These are phyloP conservation scores for Cremastinae sp. DNA, from an alignment of 2,888 invertebrate genomes.

Conservation along the genomic window DNA sequence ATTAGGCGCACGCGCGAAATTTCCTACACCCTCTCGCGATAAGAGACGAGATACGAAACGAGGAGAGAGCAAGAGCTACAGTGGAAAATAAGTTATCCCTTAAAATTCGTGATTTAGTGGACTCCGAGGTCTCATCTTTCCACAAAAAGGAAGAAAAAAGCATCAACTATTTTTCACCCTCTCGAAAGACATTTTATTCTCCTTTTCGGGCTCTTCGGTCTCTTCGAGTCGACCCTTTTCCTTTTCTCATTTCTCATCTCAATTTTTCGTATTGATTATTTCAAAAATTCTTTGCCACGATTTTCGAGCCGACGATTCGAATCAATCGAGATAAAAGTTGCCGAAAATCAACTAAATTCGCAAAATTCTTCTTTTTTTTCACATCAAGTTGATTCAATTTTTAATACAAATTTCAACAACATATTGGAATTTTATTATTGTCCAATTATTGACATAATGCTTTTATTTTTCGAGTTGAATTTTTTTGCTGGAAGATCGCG, in stretches of 20 bases:
- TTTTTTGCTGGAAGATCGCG: no score
- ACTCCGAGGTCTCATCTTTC: slow-evolving; percentile 1
- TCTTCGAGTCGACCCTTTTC: no score
- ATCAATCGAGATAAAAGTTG: no score
- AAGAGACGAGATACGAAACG: background rate
- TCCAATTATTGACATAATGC: no score
- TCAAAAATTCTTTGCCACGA: no score
- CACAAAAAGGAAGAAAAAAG: background rate
- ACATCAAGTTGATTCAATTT: background rate
- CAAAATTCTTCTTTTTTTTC: background rate
- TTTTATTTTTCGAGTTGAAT: no score
- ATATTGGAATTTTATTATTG: no score
- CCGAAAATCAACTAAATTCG: background rate
- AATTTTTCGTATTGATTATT: no score
- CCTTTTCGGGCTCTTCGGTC: background rate
- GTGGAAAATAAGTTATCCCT: background rate
- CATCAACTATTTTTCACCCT: background rate
- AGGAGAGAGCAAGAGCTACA: background rate
- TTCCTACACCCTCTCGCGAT: slow-evolving; percentile 24
- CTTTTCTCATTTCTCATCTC: no score
- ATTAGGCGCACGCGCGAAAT: slow-evolving; percentile 16
- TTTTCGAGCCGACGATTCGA: no score
- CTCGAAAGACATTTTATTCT: background rate
- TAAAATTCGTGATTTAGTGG: slow-evolving; percentile 19
- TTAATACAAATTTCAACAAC: no score